A percentile compares a stretch with the other conserved stretches of the same genome.
Evolutionary conservation across 2,797 vertebrate genomes (phyloP).

Genomic region (Acropternis orthonyx): DNA sequence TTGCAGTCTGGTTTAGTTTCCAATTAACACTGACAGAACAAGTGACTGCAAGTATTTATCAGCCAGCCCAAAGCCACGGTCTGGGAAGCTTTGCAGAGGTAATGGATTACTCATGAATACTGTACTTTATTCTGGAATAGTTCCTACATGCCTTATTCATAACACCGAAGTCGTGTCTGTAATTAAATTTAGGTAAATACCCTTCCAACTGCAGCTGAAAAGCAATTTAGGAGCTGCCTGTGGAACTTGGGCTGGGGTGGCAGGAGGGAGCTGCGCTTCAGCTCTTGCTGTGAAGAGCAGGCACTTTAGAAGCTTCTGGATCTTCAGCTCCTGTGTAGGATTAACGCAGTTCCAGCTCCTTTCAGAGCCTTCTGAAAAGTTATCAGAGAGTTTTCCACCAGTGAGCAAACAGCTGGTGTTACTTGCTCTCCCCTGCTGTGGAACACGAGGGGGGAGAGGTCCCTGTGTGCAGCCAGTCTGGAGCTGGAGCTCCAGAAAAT

Average conservation of each 20-base stretch:
- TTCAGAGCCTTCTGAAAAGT: neutral
- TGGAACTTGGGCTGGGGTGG: neutral
- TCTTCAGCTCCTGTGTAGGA: neutral
- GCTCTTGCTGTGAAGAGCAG: neutral
- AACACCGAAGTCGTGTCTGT: neutral
- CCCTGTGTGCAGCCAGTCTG: accelerated
- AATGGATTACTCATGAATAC: neutral
- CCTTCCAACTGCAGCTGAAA: neutral
- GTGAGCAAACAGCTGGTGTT: neutral
- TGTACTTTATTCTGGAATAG: neutral
- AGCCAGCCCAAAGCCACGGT: neutral
- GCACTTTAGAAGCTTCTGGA: neutral
- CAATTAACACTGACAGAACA: constrained; percentile 36
- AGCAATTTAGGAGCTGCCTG: neutral
- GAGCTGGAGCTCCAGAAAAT: neutral
- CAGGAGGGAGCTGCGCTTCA: neutral
- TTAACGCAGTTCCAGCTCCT: neutral
- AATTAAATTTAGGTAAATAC: neutral
- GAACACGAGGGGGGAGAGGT: neutral
- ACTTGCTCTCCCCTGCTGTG: neutral
- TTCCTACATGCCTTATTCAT: neutral
- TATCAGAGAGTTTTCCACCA: neutral
- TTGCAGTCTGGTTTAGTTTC: neutral
- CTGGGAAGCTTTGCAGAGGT: neutral
- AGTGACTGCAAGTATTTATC: constrained; percentile 42